These are phyloP conservation scores for Halesus radiatus DNA, from an alignment of 1,140 invertebrate genomes.

Conservation along the genomic window DNA sequence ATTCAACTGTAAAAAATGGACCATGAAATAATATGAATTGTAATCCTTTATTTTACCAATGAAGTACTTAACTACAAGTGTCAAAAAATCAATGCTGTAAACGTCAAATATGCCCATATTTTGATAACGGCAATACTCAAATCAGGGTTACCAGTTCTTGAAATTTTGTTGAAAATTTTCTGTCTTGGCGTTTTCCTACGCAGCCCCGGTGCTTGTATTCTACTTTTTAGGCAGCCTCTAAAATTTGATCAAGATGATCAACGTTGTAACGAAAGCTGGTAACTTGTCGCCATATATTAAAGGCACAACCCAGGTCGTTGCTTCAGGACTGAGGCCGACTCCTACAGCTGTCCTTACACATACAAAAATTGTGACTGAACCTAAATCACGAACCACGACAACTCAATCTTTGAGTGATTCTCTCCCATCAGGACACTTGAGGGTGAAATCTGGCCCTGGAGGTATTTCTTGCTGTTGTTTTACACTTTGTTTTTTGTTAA, in stretches of 20 bases:
- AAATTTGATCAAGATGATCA: conserved; percentile 66
- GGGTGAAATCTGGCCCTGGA: conserved; percentile 70
- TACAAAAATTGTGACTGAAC: conserved; percentile 62
- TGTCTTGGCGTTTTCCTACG: conserved; percentile 28
- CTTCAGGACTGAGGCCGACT: conserved; percentile 70
- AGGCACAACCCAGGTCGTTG: conserved; percentile 72
- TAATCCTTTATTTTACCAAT: background rate
- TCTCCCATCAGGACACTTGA: conserved; percentile 69
- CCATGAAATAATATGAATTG: too few species aligned
- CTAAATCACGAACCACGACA: conserved; percentile 64
- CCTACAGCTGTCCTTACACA: conserved; percentile 63
- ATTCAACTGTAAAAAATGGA: too few species aligned
- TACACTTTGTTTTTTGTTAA: background rate
- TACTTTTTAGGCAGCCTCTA: background rate
- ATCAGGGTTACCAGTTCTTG: background rate
- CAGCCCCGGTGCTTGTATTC: conserved; percentile 16
- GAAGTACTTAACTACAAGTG: background rate
- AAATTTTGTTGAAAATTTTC: conserved; percentile 35
- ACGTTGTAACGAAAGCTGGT: conserved; percentile 76
- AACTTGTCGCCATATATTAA: conserved; percentile 74
- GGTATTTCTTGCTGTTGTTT: conserved; percentile 62
- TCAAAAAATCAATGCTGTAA: background rate
- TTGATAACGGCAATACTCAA: conserved; percentile 6
- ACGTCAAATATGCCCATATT: background rate
- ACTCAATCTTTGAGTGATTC: conserved; percentile 68